These are phyloP conservation scores for Poecile montanus DNA, from an alignment of 2,797 vertebrate genomes.

Conservation along the genomic window DNA sequence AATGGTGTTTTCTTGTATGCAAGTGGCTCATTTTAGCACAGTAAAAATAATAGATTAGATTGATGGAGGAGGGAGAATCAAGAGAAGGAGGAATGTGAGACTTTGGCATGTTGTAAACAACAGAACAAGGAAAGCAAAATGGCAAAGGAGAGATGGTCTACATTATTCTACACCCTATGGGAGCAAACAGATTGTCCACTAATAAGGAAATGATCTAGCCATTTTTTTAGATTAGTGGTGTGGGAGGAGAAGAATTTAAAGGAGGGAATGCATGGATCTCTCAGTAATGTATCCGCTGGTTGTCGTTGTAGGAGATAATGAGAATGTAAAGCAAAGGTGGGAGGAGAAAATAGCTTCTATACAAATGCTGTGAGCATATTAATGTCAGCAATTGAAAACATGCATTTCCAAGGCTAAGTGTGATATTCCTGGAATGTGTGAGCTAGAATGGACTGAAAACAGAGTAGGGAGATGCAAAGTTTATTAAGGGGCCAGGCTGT, in stretches of 20 bases:
- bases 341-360: conserved; percentile 57
- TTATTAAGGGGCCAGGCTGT: neutral
- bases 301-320: conserved; percentile 44
- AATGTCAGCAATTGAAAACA: conserved; percentile 60
- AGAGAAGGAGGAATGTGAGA: neutral
- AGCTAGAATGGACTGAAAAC: conserved; percentile 1
- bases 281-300: conserved; percentile 32
- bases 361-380: conserved; percentile 56
- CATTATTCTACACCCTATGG: conserved; percentile 41
- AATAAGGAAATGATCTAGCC: conserved; percentile 62
- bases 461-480: neutral
- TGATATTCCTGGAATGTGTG: conserved; percentile 32
- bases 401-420: conserved; percentile 20
- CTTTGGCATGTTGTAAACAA: conserved; percentile 21
- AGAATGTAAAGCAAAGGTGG: conserved; percentile 67
- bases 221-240: conserved; percentile 65
- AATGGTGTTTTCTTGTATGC: conserved; percentile 11
- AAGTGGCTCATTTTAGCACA: conserved; percentile 28
- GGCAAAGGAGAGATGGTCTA: conserved; percentile 22
- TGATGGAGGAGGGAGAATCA: neutral
- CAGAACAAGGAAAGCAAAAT: conserved; percentile 13
- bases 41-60: neutral
- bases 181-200: conserved; percentile 65
- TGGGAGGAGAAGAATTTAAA: conserved; percentile 67
- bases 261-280: conserved; percentile 52